Evolutionary conservation across 2,113 vertebrate genomes (phyloP).

Genomic region (Triplophysa tibetana): DNA sequence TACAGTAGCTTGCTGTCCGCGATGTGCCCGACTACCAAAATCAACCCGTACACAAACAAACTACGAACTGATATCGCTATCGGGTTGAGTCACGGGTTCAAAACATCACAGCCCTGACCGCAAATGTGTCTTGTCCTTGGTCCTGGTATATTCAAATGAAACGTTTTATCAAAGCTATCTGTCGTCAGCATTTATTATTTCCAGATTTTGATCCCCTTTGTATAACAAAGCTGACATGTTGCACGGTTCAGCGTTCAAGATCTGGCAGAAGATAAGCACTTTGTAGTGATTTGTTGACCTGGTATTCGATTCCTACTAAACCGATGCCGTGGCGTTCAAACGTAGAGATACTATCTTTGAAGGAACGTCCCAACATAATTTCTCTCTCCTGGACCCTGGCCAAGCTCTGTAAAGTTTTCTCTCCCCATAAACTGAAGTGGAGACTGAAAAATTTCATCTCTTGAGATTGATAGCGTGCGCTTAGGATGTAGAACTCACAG

Average conservation of each 20-base stretch:
- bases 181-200: conserved; percentile 54
- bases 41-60: conserved; percentile 22
- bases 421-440: conserved; percentile 64
- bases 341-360: conserved; percentile 75
- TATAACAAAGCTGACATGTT: conserved; percentile 45
- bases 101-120: neutral
- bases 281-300: conserved; percentile 69
- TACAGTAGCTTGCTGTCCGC: conserved; percentile 13
- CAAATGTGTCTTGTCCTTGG: conserved; percentile 42
- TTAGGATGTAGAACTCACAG: conserved; percentile 59
- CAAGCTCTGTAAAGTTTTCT: conserved; percentile 63
- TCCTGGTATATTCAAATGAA: conserved; percentile 43
- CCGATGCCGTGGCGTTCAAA: conserved; percentile 63
- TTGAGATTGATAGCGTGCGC: conserved; percentile 60
- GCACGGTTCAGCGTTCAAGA: conserved; percentile 59
- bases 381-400: conserved; percentile 61
- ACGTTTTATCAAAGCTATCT: conserved; percentile 50
- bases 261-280: conserved; percentile 68
- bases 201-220: conserved; percentile 52
- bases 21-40: neutral
- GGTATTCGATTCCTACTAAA: conserved; percentile 66
- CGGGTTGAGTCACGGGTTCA: conserved; percentile 27
- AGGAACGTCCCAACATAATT: conserved; percentile 72
- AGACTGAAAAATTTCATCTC: conserved; percentile 63
- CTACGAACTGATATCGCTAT: neutral